A percentile compares a stretch with the other conserved stretches of the same genome.
phyloP scores from a whole-genome alignment of 2,113 vertebrate species.

The Sylvicapra grimmia region DNA sequence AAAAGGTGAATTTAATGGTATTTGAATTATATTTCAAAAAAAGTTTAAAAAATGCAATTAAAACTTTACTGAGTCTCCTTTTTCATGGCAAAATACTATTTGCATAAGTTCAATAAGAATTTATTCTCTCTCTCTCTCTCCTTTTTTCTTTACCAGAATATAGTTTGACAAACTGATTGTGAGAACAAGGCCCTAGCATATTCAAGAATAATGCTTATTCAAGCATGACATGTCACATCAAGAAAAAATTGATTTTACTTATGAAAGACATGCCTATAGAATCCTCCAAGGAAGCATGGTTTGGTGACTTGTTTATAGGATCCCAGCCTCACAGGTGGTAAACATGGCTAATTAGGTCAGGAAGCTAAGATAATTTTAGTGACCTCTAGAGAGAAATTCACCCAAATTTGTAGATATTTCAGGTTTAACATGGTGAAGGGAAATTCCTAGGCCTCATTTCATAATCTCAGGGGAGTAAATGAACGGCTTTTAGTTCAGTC shows the following conservation, averaged over 20 bases:
- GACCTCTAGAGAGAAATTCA: not conserved
- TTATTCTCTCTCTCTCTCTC: not conserved
- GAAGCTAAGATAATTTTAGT: not conserved
- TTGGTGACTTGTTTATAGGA: not conserved
- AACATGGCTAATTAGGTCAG: not conserved
- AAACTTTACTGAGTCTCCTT: not conserved
- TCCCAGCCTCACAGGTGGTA: not conserved
- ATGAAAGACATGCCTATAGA: not conserved
- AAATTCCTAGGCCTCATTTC: no score
- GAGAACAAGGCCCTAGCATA: not conserved
- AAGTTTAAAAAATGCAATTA: not conserved
- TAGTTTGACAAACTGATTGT: not conserved
- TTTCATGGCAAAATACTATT: not conserved
- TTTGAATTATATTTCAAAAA: not conserved
- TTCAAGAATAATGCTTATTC: not conserved
- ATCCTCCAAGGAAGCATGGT: not conserved
- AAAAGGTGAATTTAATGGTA: not conserved
- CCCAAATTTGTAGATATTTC: not conserved
- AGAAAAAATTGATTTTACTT: not conserved
- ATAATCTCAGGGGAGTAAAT: no score
- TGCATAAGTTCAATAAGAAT: not conserved
- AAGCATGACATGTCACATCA: not conserved
- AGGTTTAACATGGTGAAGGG: not conserved
- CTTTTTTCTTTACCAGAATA: not conserved
- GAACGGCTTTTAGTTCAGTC: no score